Percentiles rank a stretch among this genome's conserved stretches.
Conservation (phyloP, 2,888 invertebrate genomes). For the Incurvaria masculella region DNA sequence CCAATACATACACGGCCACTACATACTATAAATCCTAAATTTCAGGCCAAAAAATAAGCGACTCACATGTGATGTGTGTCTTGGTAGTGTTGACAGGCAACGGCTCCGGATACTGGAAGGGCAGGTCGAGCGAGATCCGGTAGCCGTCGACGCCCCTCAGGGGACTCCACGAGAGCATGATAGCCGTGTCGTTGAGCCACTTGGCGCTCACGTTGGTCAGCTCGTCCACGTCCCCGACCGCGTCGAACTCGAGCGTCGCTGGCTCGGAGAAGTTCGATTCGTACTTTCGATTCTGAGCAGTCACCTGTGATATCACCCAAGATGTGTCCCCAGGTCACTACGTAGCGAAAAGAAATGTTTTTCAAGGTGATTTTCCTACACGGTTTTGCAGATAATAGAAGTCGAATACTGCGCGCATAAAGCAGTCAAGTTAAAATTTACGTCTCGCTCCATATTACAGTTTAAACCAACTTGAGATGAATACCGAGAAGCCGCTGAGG, state of each 20-base stretch:
- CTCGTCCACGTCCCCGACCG: slow-evolving; percentile 59
- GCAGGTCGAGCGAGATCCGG: slow-evolving; percentile 46
- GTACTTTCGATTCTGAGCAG: slow-evolving; percentile 61
- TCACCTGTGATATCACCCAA: slow-evolving; percentile 41
- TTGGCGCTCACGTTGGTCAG: slow-evolving; percentile 53
- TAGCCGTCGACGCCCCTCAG: slow-evolving; percentile 60
- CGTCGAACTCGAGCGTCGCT: slow-evolving; percentile 60
- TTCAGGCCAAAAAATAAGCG: too few species aligned
- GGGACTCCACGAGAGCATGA: slow-evolving; percentile 60
- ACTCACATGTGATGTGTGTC: slow-evolving; percentile 36
- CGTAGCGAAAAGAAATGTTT: too few species aligned
- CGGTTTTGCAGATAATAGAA: too few species aligned
- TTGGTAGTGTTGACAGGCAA: slow-evolving; percentile 37
- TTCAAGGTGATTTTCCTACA: too few species aligned
- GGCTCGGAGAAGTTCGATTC: slow-evolving; percentile 61
- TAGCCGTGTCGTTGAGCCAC: slow-evolving; percentile 45
- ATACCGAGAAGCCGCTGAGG: too few species aligned
- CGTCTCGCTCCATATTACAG: too few species aligned
- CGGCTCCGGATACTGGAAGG: slow-evolving; percentile 54
- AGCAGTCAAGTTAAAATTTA: too few species aligned
- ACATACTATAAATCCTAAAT: too few species aligned
- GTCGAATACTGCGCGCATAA: too few species aligned
- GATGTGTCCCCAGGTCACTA: neutral
- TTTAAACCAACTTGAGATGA: too few species aligned
- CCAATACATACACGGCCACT: too few species aligned